Evolutionary conservation across 2,888 invertebrate species (phyloP).

Genomic region (Campoletis raptor): DNA sequence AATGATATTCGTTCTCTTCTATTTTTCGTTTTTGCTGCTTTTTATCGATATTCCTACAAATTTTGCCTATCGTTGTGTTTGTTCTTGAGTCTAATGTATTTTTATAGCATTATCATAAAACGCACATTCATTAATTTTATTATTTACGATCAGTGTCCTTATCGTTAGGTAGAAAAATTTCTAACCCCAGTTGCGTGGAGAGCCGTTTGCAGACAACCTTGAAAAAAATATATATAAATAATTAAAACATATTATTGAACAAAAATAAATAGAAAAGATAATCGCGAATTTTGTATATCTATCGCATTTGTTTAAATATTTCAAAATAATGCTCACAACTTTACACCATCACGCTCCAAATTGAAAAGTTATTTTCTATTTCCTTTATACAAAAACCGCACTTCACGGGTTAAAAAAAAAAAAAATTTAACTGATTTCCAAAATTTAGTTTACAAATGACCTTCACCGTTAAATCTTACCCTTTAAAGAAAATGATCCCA

Average conservation of each 20-base stretch:
- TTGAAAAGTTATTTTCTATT: background rate
- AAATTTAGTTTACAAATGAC: background rate
- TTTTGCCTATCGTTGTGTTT: conserved; percentile 55
- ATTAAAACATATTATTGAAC: background rate
- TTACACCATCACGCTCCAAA: background rate
- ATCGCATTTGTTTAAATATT: background rate
- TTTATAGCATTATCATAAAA: conserved; percentile 54
- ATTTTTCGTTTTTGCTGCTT: background rate
- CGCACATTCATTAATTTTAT: conserved; percentile 61
- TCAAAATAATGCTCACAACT: background rate
- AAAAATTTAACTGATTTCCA: background rate
- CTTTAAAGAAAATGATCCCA: background rate
- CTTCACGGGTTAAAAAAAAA: background rate
- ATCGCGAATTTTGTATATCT: background rate
- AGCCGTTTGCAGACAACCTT: conserved; percentile 51
- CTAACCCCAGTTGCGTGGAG: conserved; percentile 59
- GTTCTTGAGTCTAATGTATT: conserved; percentile 21
- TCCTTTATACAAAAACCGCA: background rate
- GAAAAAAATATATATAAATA: background rate
- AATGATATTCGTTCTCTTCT: background rate
- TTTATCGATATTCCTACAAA: conserved; percentile 41
- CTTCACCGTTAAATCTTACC: background rate
- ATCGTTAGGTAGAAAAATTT: conserved; percentile 69
- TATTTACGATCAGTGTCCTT: conserved; percentile 57
- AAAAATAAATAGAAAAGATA: background rate